Conservation (phyloP, 2,888 invertebrate species). For the Sphaeridia pumilis region DNA sequence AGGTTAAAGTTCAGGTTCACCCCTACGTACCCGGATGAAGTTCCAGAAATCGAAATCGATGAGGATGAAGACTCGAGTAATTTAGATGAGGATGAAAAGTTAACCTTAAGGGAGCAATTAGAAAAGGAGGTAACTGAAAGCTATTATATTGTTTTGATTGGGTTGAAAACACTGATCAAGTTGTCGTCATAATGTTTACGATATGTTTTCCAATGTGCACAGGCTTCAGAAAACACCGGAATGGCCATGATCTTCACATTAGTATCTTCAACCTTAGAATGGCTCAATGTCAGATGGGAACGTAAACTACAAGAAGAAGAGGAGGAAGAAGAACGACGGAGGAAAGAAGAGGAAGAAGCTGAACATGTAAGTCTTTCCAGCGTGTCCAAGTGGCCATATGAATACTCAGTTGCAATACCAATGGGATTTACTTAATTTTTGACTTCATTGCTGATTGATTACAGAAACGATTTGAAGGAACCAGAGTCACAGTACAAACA, state of each 20-base stretch:
- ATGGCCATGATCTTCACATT: constrained; percentile 97
- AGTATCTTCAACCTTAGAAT: constrained; percentile 85
- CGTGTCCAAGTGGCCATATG: too few relatives aligned
- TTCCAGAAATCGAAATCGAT: constrained; percentile 66
- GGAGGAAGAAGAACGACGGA: constrained; percentile 45
- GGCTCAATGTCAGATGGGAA: constrained; percentile 78
- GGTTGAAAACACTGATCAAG: too few relatives aligned
- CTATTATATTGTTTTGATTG: too few relatives aligned
- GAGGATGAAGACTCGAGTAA: constrained; percentile 48
- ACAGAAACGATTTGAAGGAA: constrained; percentile 89
- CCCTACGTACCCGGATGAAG: constrained; percentile 76
- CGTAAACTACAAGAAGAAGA: constrained; percentile 60
- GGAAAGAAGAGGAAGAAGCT: constrained; percentile 69
- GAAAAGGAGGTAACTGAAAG: constrained; percentile 49
- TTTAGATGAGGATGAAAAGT: constrained; percentile 57
- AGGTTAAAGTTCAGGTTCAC: constrained; percentile 71
- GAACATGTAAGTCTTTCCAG: constrained; percentile 66
- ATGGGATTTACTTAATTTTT: too few relatives aligned
- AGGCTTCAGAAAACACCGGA: constrained; percentile 79
- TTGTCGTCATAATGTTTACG: too few relatives aligned
- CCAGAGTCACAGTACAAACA: constrained; percentile 85
- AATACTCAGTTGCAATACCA: too few relatives aligned
- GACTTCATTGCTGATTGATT: too few relatives aligned
- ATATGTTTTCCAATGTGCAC: too few relatives aligned
- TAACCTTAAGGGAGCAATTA: constrained; percentile 54